phyloP scores from a whole-genome alignment of 2,888 invertebrate species.

The Sinotaia quadrata region DNA sequence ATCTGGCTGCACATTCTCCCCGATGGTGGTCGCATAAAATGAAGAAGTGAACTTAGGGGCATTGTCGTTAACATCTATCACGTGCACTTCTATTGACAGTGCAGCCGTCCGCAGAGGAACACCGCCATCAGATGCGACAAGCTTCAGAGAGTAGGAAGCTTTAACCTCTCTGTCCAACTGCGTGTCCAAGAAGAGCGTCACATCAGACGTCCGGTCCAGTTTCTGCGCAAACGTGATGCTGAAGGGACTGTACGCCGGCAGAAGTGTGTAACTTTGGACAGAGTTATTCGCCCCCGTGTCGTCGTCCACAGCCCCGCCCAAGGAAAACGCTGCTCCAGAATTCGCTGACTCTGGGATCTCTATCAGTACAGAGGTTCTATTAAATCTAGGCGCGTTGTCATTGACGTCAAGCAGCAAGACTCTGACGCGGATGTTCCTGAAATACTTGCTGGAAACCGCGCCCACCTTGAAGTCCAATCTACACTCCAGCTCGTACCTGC shows the following conservation, averaged over 20 bases:
- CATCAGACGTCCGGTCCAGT: conserved; percentile 49
- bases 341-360: conserved; percentile 54
- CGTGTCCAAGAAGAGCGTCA: conserved; percentile 52
- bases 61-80: conserved; percentile 61
- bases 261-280: conserved; percentile 52
- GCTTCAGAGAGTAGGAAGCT: conserved; percentile 48
- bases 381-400: conserved; percentile 64
- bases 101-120: conserved; percentile 44
- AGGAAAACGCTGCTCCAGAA: conserved; percentile 44
- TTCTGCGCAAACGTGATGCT: conserved; percentile 43
- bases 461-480: conserved; percentile 51
- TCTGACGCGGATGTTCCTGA: conserved; percentile 54
- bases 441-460: conserved; percentile 49
- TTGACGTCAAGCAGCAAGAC: conserved; percentile 62
- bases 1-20: conserved; percentile 54
- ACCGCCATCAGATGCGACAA: conserved; percentile 58
- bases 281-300: conserved; percentile 54
- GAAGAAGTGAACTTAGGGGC: conserved; percentile 50
- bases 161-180: conserved; percentile 56
- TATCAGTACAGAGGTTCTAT: conserved; percentile 38
- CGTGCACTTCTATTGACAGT: conserved; percentile 46
- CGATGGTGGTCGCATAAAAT: conserved; percentile 52
- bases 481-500: conserved; percentile 48
- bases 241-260: conserved; percentile 49
- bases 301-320: conserved; percentile 59